These are phyloP conservation scores for Xiphias gladius DNA, from an alignment of 2,113 vertebrate species.

Conservation along the genomic window DNA sequence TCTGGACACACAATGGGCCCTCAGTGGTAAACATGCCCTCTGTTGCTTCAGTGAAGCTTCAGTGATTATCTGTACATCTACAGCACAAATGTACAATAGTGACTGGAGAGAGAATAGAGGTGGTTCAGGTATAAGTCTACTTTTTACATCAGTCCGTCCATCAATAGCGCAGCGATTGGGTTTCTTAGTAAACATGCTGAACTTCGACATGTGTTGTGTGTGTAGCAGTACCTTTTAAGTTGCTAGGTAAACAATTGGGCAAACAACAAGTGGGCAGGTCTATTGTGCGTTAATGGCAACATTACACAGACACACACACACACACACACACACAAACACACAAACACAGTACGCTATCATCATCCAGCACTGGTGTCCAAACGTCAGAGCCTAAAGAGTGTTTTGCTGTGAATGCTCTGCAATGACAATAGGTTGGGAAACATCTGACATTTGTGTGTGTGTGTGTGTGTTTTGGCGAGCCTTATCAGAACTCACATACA, in stretches of 20 bases:
- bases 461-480: conserved; percentile 10
- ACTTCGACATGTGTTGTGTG: conserved; percentile 11
- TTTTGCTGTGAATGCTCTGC: conserved; percentile 37
- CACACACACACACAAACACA: conserved; percentile 30
- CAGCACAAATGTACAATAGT: conserved; percentile 19
- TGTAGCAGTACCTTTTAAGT: neutral
- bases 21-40: conserved; percentile 19
- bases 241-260: conserved; percentile 38
- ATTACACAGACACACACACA: conserved; percentile 38
- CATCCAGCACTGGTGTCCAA: conserved; percentile 32
- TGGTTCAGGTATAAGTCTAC: neutral
- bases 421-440: conserved; percentile 37
- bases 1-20: conserved; percentile 43
- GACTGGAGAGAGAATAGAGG: conserved; percentile 11
- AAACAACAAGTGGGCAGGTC: conserved; percentile 10
- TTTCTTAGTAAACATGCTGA: conserved; percentile 65
- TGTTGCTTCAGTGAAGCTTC: conserved; percentile 25
- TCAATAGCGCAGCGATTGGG: conserved; percentile 28
- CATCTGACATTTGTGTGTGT: conserved; percentile 16
- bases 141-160: conserved; percentile 27
- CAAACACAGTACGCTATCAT: conserved; percentile 54
- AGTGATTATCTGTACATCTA: conserved; percentile 47
- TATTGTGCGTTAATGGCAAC: conserved; percentile 63
- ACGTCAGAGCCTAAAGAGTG: conserved; percentile 38
- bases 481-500: conserved; percentile 56